These are phyloP conservation scores for Urocynchramus pylzowi DNA, from an alignment of 2,113 vertebrate genomes.

Conservation along the genomic window DNA sequence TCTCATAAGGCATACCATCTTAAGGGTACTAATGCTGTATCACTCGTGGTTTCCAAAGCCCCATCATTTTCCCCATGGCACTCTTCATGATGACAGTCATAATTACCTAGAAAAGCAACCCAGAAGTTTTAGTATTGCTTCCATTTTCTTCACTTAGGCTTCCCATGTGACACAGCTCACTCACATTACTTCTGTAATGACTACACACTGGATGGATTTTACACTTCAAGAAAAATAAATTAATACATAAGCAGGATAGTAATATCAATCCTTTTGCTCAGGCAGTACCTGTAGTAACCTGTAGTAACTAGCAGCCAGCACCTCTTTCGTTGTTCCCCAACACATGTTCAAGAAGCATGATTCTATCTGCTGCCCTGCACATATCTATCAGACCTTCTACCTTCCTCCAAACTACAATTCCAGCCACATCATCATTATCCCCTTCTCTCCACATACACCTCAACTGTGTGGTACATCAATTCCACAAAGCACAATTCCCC, in stretches of 20 bases:
- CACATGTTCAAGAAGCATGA: accelerated
- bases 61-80: neutral
- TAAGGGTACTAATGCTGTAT: neutral
- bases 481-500: neutral
- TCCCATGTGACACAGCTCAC: neutral
- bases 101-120: neutral
- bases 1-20: slow-evolving; percentile 2
- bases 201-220: neutral
- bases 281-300: neutral
- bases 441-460: neutral
- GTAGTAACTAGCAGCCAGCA: neutral
- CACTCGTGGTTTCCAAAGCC: neutral
- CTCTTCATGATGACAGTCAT: accelerated
- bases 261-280: neutral
- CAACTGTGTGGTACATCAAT: neutral
- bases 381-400: neutral
- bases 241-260: neutral
- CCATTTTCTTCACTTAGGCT: neutral
- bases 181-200: neutral
- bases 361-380: neutral
- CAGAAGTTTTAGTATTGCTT: neutral
- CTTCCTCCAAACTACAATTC: neutral
- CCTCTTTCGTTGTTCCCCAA: neutral
- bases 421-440: neutral
- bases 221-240: neutral